Base-by-base conservation (phyloP, 64 coral and sea anemone genomes). In the Astreopora myriophthalma region DNA sequence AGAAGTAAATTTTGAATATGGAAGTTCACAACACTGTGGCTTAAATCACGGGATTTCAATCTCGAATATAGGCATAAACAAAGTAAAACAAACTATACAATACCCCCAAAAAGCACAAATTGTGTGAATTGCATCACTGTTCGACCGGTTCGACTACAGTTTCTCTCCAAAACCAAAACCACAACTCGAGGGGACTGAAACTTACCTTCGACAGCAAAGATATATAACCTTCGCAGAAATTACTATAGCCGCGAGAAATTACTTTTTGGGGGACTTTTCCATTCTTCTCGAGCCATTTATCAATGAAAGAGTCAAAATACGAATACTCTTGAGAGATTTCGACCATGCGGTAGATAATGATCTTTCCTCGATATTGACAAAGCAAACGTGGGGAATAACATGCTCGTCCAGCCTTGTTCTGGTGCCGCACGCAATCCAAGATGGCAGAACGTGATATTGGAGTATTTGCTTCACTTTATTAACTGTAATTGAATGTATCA, bases 191-290 rank as follows among this genome's bases (percentile, higher is more conserved):
- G 19, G 36, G 17, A 28, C 14, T 86, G 11, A 84, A 84, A 26
- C 17, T 60, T 63, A 65, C 70, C 69, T 74, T 49, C 46, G 25
- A 87, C 39, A 73, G 73, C 65, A 74, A 74, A 87, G 85, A 74
- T 44, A 73, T 51, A 87, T 28, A n/a, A n/a, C 42, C 85, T 19
- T 52, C 85, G 23, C 37, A 52, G 34, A 51, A 73, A 87, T 73
- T 73, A 29, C 67, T 87, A 33, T 87, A 87, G 25, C 69, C 67
- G 0, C 85, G 33, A 5, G 33, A 65, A 65, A 38, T 85, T 24
- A 85, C n/a, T 67, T 85, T 85, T 20, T 85, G 36, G 22, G 58
- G 81, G 24, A 85, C 31, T 38, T 85, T 67, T 34, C 65, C 81
- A 12, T 37, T 17, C 33, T 67, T 85, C 26, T 85, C 3, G 4